Evolutionary conservation across 2,113 vertebrate genomes (phyloP), one percentile per base, ranked within the genome.

Genomic region (Poeciliopsis turrubarensis): DNA sequence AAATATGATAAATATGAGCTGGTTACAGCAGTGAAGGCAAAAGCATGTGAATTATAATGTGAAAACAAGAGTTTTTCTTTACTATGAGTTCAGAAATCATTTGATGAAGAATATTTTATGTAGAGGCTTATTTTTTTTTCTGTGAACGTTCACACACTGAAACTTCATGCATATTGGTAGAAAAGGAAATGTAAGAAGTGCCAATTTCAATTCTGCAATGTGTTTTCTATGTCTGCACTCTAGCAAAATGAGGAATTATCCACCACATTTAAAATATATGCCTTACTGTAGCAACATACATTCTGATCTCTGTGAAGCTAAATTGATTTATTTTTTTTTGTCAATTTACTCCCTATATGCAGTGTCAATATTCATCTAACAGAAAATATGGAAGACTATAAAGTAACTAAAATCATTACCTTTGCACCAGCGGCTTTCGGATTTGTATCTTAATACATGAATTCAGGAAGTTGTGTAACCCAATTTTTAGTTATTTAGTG

Each of bases 151-250:
- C 31, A 29, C n/a, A 41, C 15, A 34, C 44, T 19, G 68, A 41
- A 69, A 60, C 14, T 68, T 57, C 51, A 15, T 76, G 64, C 29
- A 44, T 54, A 41, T 73, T 13, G 19, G 39, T 10, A 60, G 30
- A 68, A 44, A 47, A 75, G 65, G 64, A 75, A 76, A 72, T 41
- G 63, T 39, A 70, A 29, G 78, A 78, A 78, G 61, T 86, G 78
- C 74, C 80, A 57, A 68, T 60, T 13, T 31, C 41, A 80, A 74
- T 60, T 31, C 39, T 68, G 3, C 0, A 17, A 4, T n/a, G 3
- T 14, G 17, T 51, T 31, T 73, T 37, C 27, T 78, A 19, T n/a
- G 27, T 22, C 68, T 76, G 11, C 27, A 32, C 30, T 15, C 15
- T 7, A 30, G 27, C 26, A 27, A 30, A 62, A 60, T 60, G 27